phyloP scores from a whole-genome alignment of 2,888 invertebrate species.

The Apoderus coryli region DNA sequence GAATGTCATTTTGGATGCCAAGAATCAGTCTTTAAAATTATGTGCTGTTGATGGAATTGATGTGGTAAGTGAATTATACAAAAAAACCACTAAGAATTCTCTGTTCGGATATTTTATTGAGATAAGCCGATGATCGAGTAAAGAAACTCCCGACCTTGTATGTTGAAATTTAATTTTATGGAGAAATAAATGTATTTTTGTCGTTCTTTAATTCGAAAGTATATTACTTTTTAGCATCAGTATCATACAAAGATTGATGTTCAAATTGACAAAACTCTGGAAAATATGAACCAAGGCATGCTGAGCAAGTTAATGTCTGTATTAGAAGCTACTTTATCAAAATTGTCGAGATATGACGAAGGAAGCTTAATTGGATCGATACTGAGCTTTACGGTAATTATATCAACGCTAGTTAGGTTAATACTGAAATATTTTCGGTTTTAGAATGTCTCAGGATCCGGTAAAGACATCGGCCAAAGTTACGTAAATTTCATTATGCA shows the following conservation, averaged over 20 bases:
- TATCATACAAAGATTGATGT: slow-evolving; percentile 97
- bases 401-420: no score
- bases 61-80: slow-evolving; percentile 51
- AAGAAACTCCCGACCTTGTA: no score
- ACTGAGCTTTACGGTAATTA: slow-evolving; percentile 71
- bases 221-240: slow-evolving; percentile 61
- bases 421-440: slow-evolving; percentile 13
- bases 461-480: slow-evolving; percentile 93
- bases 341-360: slow-evolving; percentile 93
- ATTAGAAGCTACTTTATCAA: slow-evolving; percentile 82
- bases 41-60: slow-evolving; percentile 94
- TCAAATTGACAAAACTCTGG: slow-evolving; percentile 83
- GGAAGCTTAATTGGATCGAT: slow-evolving; percentile 88
- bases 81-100: no score
- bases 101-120: no score
- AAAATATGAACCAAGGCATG: slow-evolving; percentile 88
- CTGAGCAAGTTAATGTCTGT: slow-evolving; percentile 86
- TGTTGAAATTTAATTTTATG: no score
- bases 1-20: slow-evolving; percentile 94
- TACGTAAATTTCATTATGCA: slow-evolving; percentile 97
- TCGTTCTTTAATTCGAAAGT: no score
- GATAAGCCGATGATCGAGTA: no score
- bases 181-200: no score
- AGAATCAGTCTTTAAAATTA: slow-evolving; percentile 89
- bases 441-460: slow-evolving; percentile 81